A percentile compares a stretch with the other conserved stretches of the same genome.
These are phyloP conservation scores for Perca flavescens DNA, from an alignment of 2,113 vertebrate genomes.

Conservation along the genomic window DNA sequence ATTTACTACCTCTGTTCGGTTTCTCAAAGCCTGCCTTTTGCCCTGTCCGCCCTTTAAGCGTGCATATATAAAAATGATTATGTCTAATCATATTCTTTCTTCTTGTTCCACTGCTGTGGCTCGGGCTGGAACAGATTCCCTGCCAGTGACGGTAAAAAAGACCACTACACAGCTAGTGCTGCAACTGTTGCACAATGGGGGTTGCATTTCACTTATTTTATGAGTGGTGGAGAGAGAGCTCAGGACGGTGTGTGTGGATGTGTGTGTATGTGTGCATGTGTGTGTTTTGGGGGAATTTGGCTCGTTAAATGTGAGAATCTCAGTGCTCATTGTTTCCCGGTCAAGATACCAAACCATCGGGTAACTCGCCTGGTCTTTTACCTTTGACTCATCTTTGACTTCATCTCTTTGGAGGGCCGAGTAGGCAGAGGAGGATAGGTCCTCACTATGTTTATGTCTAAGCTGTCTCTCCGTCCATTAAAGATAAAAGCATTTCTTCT, in stretches of 20 bases:
- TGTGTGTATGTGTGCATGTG: slow-evolving; percentile 7
- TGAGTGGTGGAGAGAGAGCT: slow-evolving; percentile 56
- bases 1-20: slow-evolving; percentile 33
- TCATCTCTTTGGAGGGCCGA: slow-evolving; percentile 14
- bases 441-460: slow-evolving; percentile 5
- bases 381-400: slow-evolving; percentile 27
- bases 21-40: slow-evolving; percentile 25
- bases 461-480: background rate
- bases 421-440: slow-evolving; percentile 5
- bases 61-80: slow-evolving; percentile 48
- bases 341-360: slow-evolving; percentile 36
- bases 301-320: slow-evolving; percentile 75
- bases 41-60: slow-evolving; percentile 22
- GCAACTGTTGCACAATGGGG: slow-evolving; percentile 73
- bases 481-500: background rate
- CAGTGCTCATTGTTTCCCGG: slow-evolving; percentile 52
- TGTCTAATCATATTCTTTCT: slow-evolving; percentile 53
- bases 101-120: slow-evolving; percentile 43
- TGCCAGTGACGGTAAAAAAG: slow-evolving; percentile 60
- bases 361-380: slow-evolving; percentile 42
- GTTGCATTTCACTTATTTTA: slow-evolving; percentile 77
- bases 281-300: slow-evolving; percentile 52
- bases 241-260: slow-evolving; percentile 22
- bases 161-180: slow-evolving; percentile 46
- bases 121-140: slow-evolving; percentile 50